Base-by-base conservation (phyloP, 2,888 invertebrate genomes). In the Melieria picta region DNA sequence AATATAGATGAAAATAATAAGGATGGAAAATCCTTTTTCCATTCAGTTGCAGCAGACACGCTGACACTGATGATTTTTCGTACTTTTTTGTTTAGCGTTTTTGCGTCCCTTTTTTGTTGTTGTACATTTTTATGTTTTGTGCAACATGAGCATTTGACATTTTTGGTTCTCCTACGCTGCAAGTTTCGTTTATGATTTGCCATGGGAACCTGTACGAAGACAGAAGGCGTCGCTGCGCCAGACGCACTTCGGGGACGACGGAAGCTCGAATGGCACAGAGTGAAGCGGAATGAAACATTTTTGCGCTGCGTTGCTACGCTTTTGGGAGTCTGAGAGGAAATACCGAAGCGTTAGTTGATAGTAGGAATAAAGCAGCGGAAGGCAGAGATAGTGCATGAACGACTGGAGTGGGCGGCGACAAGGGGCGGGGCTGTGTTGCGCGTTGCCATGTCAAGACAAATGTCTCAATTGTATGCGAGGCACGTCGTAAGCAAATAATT, bases 401-500 rank as follows among this genome's bases (percentile, higher is more conserved):
- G 7, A n/a, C 13, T 52, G 52, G 52, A 4, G 52, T 52, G 11
- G 52, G 52, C 9, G 13, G 5, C 1, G 13, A n/a, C 13, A 13
- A 52, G 42, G 68, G 68, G 7, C 68, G 61, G 58, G 67, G 46
- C 30, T 30, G 30, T 30, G 30, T 1, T 1, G 30, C 30, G 30
- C 30, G 30, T 30, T 30, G 30, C 30, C 30, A 30, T 30, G 30
- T 30, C 30, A 50, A 70, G 70, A 64, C 56, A 73, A 73, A 70
- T 73, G 66, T 67, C 67, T 73, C 66, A 67, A 73, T 74, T 74
- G 70, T 71, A 74, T 74, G 72, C 74, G 68, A 71, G 61, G 72
- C 74, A 74, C 74, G 74, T 74, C 65, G 72, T 71, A 74, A 72
- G 74, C 68, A 74, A 74, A 74, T 74, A 71, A 74, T 74, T 74